Percentiles rank a stretch among this genome's conserved stretches.
phyloP scores from a whole-genome alignment of 2,888 invertebrate species.

The Agrochola circellaris region DNA sequence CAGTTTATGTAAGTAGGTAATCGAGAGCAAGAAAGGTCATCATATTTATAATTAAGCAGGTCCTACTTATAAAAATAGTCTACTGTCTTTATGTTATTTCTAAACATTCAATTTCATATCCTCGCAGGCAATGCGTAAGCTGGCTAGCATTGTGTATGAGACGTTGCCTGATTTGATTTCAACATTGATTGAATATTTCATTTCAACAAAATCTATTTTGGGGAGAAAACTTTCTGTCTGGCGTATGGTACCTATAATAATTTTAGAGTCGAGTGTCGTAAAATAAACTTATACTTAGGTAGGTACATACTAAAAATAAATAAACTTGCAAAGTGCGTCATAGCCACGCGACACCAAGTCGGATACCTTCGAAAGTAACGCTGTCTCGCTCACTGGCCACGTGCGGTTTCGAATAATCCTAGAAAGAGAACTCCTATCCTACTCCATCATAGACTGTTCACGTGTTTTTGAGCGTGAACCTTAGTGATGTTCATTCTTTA shows the following conservation, averaged over 20 bases:
- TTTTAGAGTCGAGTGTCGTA: neutral
- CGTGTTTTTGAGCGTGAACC: conserved; percentile 82
- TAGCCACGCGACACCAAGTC: conserved; percentile 63
- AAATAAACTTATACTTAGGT: neutral
- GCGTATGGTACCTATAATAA: neutral
- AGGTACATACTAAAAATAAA: neutral
- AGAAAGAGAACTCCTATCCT: conserved; percentile 65
- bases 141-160: neutral
- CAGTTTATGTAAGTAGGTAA: too few species aligned
- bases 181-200: neutral
- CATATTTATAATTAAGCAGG: too few species aligned
- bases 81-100: too few species aligned
- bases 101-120: neutral
- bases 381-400: conserved; percentile 70
- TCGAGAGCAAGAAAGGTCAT: too few species aligned
- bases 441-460: conserved; percentile 68
- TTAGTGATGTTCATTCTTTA: conserved; percentile 70
- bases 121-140: neutral
- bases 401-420: conserved; percentile 67
- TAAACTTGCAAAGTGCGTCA: conserved; percentile 43
- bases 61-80: too few species aligned
- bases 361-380: conserved; percentile 35
- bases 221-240: neutral
- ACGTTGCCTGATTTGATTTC: neutral
- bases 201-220: neutral